A percentile compares a stretch with the other conserved stretches of the same genome.
Conservation (phyloP, 1,140 invertebrate species). For the Aphaenogaster rudis region DNA sequence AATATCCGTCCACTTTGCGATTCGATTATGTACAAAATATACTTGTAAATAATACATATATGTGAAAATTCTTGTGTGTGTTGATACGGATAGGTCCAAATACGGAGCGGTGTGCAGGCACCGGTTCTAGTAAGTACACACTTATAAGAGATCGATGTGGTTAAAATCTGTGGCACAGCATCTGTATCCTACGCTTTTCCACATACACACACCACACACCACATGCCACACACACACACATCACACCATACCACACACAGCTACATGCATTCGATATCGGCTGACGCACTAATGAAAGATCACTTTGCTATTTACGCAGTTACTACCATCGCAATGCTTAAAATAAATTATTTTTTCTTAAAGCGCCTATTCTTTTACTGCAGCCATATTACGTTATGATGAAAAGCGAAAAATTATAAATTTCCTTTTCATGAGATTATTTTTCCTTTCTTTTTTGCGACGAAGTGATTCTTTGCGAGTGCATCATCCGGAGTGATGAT, state of each 20-base stretch:
- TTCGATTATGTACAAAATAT: slow-evolving; percentile 72
- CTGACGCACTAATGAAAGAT: slow-evolving; percentile 46
- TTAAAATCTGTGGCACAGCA: slow-evolving; percentile 48
- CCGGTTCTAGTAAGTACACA: slow-evolving; percentile 88
- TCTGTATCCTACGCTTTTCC: slow-evolving; percentile 57
- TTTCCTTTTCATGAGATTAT: background rate
- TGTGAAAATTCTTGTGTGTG: slow-evolving; percentile 86
- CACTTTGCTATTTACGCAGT: slow-evolving; percentile 31
- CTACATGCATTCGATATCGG: slow-evolving; percentile 31
- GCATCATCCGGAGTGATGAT: slow-evolving; percentile 25
- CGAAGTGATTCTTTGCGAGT: slow-evolving; percentile 54
- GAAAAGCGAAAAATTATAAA: background rate
- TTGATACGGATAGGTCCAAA: slow-evolving; percentile 87
- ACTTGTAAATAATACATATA: slow-evolving; percentile 86
- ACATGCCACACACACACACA: background rate
- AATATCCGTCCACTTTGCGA: slow-evolving; percentile 66
- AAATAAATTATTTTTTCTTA: slow-evolving; percentile 17
- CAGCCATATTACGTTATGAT: background rate
- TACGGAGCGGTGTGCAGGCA: slow-evolving; percentile 87
- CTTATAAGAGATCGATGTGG: slow-evolving; percentile 64
- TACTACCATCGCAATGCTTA: background rate
- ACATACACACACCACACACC: background rate
- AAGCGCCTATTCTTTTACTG: background rate
- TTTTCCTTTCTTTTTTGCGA: background rate
- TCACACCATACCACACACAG: background rate